phyloP scores from a whole-genome alignment of 2,888 invertebrate species.

The Tachina lurida region DNA sequence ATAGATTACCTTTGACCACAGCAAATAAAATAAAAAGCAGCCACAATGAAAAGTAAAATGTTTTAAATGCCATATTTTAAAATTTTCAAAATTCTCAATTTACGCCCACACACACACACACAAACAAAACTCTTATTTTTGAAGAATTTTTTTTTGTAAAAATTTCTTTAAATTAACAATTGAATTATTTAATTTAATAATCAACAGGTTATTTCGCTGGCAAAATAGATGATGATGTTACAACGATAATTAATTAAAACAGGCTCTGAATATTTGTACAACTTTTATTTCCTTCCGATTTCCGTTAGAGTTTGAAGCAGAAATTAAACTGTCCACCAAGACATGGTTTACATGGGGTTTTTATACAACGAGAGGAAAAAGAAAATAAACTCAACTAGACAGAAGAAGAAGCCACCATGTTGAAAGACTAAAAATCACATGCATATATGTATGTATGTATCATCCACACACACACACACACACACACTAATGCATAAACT shows the following conservation, averaged over 20 bases:
- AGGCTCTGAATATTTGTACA: constrained; percentile 41
- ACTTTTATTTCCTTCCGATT: constrained; percentile 60
- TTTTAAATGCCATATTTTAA: constrained; percentile 58
- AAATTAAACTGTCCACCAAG: constrained; percentile 71
- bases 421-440: constrained; percentile 69
- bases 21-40: constrained; percentile 61
- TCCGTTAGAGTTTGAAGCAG: constrained; percentile 60
- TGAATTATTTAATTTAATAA: not conserved
- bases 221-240: not conserved
- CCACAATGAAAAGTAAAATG: constrained; percentile 51
- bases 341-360: constrained; percentile 77
- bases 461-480: constrained; percentile 12
- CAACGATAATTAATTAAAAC: constrained; percentile 14
- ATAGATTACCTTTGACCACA: constrained; percentile 69
- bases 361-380: constrained; percentile 75
- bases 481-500: constrained; percentile 21
- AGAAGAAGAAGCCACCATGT: constrained; percentile 48
- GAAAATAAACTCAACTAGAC: constrained; percentile 30
- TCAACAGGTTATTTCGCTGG: constrained; percentile 21
- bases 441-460: constrained; percentile 17
- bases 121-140: not conserved
- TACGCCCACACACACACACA: not conserved
- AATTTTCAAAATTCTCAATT: not conserved
- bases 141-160: not conserved
- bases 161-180: not conserved